Percentiles rank a stretch among this genome's conserved stretches.
phyloP scores from a whole-genome alignment of 2,113 vertebrate genomes.

The Eubucco bourcierii region DNA sequence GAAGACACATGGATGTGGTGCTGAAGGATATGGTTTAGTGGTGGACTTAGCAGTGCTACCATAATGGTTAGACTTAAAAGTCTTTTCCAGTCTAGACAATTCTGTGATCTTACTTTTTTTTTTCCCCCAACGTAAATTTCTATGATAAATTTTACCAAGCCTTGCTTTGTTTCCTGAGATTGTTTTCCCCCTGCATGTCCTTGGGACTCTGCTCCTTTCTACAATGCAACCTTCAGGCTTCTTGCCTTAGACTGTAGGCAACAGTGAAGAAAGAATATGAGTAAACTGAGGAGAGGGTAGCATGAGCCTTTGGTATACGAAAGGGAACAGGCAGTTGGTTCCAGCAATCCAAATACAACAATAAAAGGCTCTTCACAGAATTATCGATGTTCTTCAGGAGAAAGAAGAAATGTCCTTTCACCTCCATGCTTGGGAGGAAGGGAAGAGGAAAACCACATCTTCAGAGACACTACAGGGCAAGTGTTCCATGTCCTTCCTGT shows the following conservation, averaged over 20 bases:
- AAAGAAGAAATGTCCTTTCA: not conserved
- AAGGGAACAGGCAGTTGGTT: not conserved
- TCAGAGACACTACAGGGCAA: not conserved
- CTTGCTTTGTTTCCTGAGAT: not conserved
- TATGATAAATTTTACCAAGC: not conserved
- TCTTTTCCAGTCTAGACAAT: not conserved
- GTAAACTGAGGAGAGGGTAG: not conserved
- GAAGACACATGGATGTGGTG: accelerated
- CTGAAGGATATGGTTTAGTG: not conserved
- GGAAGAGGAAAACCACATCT: not conserved
- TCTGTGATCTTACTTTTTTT: not conserved
- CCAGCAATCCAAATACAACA: not conserved
- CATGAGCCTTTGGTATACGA: not conserved
- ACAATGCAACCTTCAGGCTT: not conserved
- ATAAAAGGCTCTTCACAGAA: not conserved
- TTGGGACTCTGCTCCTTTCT: not conserved
- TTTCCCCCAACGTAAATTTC: not conserved
- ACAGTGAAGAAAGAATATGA: not conserved
- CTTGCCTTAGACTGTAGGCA: not conserved
- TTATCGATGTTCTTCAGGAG: accelerated
- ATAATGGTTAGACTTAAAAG: not conserved
- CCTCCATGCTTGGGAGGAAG: not conserved
- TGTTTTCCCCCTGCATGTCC: accelerated
- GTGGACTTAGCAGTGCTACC: not conserved
- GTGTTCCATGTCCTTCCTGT: no score